Conservation (phyloP, 2,113 vertebrate genomes). For the Ptilonorhynchus violaceus region DNA sequence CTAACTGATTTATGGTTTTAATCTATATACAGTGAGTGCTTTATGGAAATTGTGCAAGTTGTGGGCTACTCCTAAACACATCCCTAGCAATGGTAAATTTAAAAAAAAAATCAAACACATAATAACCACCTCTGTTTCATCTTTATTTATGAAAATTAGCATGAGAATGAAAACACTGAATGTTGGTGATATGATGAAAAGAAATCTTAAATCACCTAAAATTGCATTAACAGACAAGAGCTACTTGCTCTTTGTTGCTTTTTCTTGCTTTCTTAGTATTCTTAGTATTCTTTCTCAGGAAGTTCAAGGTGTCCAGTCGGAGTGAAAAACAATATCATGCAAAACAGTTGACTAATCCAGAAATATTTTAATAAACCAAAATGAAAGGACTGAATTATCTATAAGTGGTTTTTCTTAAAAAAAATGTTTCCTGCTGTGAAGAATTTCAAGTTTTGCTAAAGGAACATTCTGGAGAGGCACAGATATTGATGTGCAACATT, state of each 20-base stretch:
- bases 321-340: not conserved
- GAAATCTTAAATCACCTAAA: not conserved
- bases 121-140: not conserved
- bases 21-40: not conserved
- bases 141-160: not conserved
- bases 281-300: not conserved
- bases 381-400: not conserved
- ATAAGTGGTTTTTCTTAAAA: too few species aligned
- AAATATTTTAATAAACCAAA: not conserved
- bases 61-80: not conserved
- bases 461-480: not conserved
- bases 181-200: not conserved
- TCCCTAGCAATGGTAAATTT: not conserved
- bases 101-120: not conserved
- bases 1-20: slow-evolving; percentile 20
- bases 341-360: not conserved
- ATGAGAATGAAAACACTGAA: not conserved
- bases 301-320: not conserved
- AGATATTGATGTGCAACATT: not conserved
- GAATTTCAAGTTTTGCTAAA: not conserved
- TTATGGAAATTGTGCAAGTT: not conserved
- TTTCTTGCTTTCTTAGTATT: not conserved
- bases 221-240: not conserved
- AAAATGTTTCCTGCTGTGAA: not conserved
- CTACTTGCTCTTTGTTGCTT: not conserved